Evolutionary conservation across 2,797 vertebrate genomes (phyloP), one percentile per base, ranked within the genome.

Genomic region (Gymnopithys bicolor): DNA sequence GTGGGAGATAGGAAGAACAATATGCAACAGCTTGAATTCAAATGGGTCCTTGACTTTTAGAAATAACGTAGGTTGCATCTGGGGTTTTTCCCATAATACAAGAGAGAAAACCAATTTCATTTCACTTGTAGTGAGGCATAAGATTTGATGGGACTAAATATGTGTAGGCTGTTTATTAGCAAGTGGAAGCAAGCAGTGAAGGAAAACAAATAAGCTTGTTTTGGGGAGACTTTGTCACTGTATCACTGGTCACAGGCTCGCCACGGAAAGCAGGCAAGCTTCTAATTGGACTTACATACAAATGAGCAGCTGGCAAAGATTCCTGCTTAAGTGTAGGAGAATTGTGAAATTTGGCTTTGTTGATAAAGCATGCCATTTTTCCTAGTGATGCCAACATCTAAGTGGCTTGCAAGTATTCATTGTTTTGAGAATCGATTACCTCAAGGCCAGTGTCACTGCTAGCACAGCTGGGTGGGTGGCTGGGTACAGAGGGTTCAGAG

Each of bases 141-240:
- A 89, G 84, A 92, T 93, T 84, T 87, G 70, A 87, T 78, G 71
- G 73, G 66, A 49, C 89, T 93, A 87, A 95, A 87, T 85, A 41
- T 76, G 82, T 89, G 95, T 95, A 86, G 92, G 94, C 68, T 91
- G 93, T 89, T 94, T 91, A 95, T 94, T 93, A 96, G 79, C 87
- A 96, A 95, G 93, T 91, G 95, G 89, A 89, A 94, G 69, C 1
- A 3, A 94, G 85, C 30, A 83, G 73, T 35, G 46, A 94, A 91
- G 69, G 66, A 93, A 96, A 95, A 95, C 96, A 96, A 97, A 93
- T 94, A 94, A 75, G 64, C 46, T 93, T 74, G 68, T 86, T 90
- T 94, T 60, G 86, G 81, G 93, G 74, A 76, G 73, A 80, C 43
- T 82, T 87, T 83, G 49, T 90, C 58, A 71, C 78, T 87, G 25